Conservation (phyloP, 2,797 vertebrate species). For the Chromobotia macracanthus region DNA sequence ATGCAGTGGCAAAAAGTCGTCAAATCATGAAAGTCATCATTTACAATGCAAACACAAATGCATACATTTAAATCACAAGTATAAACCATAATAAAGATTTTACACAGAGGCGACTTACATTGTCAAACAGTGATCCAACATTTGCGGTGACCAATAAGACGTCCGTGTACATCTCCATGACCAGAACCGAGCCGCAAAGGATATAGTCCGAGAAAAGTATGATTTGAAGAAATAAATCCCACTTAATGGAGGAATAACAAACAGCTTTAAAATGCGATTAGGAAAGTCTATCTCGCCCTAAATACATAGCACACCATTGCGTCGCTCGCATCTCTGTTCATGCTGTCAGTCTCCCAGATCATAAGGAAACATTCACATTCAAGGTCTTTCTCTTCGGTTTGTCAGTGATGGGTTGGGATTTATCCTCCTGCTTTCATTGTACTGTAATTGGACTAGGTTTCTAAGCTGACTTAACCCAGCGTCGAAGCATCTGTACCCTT, state of each 20-base stretch:
- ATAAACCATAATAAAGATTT: not conserved
- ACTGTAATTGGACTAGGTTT: conserved; percentile 69
- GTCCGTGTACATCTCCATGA: conserved; percentile 76
- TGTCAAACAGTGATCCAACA: conserved; percentile 83
- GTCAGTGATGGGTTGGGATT: conserved; percentile 50
- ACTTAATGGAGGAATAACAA: conserved; percentile 14
- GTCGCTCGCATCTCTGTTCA: conserved; percentile 41
- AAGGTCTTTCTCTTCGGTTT: conserved; percentile 51
- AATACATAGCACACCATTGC: conserved; percentile 30
- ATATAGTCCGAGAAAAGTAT: conserved; percentile 48
- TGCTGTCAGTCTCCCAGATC: conserved; percentile 47
- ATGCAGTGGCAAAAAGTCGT: not conserved
- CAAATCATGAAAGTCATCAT: not conserved
- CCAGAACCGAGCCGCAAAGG: conserved; percentile 49
- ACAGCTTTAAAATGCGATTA: conserved; percentile 30
- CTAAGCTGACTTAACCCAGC: conserved; percentile 67
- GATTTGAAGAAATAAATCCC: conserved; percentile 37
- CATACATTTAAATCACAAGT: not conserved
- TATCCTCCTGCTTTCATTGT: conserved; percentile 57
- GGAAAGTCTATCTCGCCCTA: conserved; percentile 44
- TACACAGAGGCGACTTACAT: conserved; percentile 73
- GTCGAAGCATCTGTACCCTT: conserved; percentile 56
- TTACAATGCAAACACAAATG: not conserved
- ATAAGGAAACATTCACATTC: conserved; percentile 25
- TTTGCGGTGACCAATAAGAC: conserved; percentile 84